Conservation (phyloP, 2,888 invertebrate genomes). For the Sminthurinus aureus region DNA sequence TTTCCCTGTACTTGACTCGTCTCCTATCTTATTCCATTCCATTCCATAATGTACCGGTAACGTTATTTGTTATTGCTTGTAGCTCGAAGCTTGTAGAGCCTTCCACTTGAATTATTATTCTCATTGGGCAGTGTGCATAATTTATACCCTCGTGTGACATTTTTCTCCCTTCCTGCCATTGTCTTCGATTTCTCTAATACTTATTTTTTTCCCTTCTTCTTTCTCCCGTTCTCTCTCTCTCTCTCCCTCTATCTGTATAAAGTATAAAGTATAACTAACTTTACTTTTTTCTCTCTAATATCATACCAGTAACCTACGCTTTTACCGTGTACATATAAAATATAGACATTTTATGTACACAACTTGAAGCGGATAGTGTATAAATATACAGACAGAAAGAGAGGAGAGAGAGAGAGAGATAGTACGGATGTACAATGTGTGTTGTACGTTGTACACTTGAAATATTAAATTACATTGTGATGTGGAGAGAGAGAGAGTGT, state of each 20-base stretch:
- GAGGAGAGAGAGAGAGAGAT: too few species aligned
- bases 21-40: too few species aligned
- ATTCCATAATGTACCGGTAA: not conserved
- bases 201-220: not conserved
- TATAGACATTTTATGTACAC: too few species aligned
- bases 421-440: too few species aligned
- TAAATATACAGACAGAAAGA: too few species aligned
- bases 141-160: slow-evolving; percentile 30
- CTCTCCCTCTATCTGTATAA: not conserved
- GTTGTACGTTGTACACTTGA: too few species aligned
- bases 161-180: slow-evolving; percentile 13
- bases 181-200: slow-evolving; percentile 1
- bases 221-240: not conserved
- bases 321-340: too few species aligned
- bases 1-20: not conserved
- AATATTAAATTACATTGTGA: too few species aligned
- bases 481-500: too few species aligned
- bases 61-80: not conserved
- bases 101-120: slow-evolving; percentile 40
- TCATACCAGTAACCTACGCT: too few species aligned
- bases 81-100: not conserved
- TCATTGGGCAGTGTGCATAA: slow-evolving; percentile 43
- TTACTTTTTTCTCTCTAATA: not conserved
- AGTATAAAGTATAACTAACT: not conserved
- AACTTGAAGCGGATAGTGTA: too few species aligned